Conservation (phyloP, 2,797 vertebrate species). For the Capromys pilorides region DNA sequence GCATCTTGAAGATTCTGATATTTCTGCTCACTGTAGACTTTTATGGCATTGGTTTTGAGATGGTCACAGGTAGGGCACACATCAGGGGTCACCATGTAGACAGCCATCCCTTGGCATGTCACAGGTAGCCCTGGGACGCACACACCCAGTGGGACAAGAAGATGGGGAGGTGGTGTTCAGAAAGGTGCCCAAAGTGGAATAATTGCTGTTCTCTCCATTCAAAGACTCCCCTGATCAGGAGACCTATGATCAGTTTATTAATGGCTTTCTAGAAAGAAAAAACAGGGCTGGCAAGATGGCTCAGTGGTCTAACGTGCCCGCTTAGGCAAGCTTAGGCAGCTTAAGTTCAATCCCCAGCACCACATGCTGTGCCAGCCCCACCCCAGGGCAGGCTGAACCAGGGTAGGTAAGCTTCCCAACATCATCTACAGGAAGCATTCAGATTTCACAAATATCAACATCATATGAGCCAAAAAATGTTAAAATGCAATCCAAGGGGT, state of each 20-base stretch:
- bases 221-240: background rate
- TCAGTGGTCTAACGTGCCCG: no score
- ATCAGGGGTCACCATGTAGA: background rate
- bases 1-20: background rate
- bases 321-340: no score
- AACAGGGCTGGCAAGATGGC: no score
- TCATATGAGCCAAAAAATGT: background rate
- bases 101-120: fast-evolving
- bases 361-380: no score
- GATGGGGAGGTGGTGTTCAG: background rate
- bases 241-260: background rate
- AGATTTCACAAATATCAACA: background rate
- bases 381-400: no score
- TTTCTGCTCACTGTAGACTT: background rate
- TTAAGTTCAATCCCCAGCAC: no score
- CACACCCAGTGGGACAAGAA: background rate
- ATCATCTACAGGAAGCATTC: background rate
- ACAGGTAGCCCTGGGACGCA: background rate
- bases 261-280: background rate
- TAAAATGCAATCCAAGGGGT: background rate
- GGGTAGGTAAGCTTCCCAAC: background rate
- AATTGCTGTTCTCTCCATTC: background rate
- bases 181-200: background rate
- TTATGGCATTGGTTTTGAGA: background rate
- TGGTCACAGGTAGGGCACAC: background rate